Evolutionary conservation across 2,797 vertebrate species (phyloP), one percentile per base, ranked within the genome.

Genomic region (Coreius guichenoti): DNA sequence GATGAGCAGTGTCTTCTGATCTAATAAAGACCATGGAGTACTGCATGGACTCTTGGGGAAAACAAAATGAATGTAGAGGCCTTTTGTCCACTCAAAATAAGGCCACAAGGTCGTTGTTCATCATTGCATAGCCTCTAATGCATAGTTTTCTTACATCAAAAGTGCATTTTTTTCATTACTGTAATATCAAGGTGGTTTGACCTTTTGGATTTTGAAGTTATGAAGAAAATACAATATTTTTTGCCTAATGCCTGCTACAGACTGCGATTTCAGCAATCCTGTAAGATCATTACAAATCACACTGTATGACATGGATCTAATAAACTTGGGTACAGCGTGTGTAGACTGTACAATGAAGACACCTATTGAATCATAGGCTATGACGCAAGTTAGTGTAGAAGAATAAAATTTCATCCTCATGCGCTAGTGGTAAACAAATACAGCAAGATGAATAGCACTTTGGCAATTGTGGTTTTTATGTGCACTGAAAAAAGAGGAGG

Each of bases 1-100:
- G 81, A 78, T 83, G 54, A 79, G 75, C 56, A 31, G 13, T 45
- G 51, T 63, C 56, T 45, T 63, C 43, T 83, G 39, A 47, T 86
- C 36, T 76, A 36, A 70, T 70, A 49, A 58, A 70, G 21, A 73
- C 45, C 31, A 65, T 26, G 31, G 9, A 69, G 19, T 17, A 8
- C 68, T 65, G 21, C 8, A 47, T 68, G 33, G 26, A 31, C 47
- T 78, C 49, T 6, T 58, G 65, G 63, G 74, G 5, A 19, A 31
- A 43, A 26, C 21, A 49, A 75, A 67, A 65, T 26, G 7, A 31
- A 83, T 80, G 3, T 47, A 7, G 12, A 72, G 16, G 33, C 11
- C 16, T 45, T 70, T 78, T 68, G 73, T 84, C 47, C 31, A 23
- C 23, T 68, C 16, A 29, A 68, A 39, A 84, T 75, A 16, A 77